Percentiles rank a stretch among this genome's conserved stretches.
These are phyloP conservation scores for Novumbra hubbsi DNA, from an alignment of 2,797 vertebrate genomes.

Conservation along the genomic window DNA sequence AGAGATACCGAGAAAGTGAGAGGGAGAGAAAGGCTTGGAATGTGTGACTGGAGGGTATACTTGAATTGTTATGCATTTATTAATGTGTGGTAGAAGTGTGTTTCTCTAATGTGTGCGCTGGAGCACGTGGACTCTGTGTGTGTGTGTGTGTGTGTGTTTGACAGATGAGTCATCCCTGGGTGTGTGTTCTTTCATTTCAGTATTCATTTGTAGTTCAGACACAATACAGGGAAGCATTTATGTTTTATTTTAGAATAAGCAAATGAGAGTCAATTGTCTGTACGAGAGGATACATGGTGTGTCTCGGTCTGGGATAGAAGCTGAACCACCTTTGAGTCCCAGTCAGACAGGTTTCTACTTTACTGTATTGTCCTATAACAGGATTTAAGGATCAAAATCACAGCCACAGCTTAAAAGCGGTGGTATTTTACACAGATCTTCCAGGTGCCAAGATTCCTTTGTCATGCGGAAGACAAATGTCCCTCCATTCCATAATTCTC, in stretches of 20 bases:
- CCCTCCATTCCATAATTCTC: background rate
- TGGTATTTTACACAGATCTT: background rate
- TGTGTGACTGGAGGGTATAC: background rate
- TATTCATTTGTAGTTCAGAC: constrained; percentile 1
- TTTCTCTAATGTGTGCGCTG: background rate
- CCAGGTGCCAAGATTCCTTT: no score
- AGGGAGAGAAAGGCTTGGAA: background rate
- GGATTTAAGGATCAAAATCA: background rate
- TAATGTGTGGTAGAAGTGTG: background rate
- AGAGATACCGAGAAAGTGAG: background rate
- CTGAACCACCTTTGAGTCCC: constrained; percentile 11
- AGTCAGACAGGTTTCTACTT: background rate
- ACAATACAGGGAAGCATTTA: constrained; percentile 17
- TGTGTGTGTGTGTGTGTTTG: constrained; percentile 9
- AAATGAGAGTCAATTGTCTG: constrained; percentile 33
- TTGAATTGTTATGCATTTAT: background rate
- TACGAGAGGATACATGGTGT: constrained; percentile 20
- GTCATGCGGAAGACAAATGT: no score
- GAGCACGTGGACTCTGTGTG: constrained; percentile 1
- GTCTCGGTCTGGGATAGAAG: constrained; percentile 7
- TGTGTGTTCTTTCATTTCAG: background rate
- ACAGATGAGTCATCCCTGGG: background rate
- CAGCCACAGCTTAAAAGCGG: background rate
- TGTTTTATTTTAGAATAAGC: constrained; percentile 31
- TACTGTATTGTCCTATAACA: background rate